Base-by-base conservation (phyloP, 2,797 vertebrate genomes). In the Thamnophis elegans region DNA sequence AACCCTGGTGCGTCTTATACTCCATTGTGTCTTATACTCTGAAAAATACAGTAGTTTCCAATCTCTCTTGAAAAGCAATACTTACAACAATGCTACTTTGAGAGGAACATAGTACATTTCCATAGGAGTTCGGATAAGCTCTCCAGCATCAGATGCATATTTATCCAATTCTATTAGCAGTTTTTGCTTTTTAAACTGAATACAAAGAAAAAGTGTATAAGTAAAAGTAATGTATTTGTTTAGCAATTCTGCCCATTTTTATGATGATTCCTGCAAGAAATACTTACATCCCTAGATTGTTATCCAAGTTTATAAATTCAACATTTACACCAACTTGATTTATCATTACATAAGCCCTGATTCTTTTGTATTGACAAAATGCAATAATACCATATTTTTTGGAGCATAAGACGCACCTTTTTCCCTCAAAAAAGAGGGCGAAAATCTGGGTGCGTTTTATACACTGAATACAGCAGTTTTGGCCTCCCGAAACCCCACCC, bases 111-210 rank as follows among this genome's bases (percentile, higher is more conserved):
- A 99, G 94, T 98, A 97, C 99, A 99, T 99, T 92, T 99, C 98
- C 96, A 97, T 98, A n/a, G 99, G 99, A 1, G 98, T 99, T 85
- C 98, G 98, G 96, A 99, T 98, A 94, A 99, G 98, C 94, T 99
- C 99, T 51, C 98, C 97, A 94, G 98, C 98, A 96, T 99, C 99
- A 25, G 97, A 95, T 6, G 99, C 98, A 94, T 99, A 99, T 5
- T 98, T 98, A 86, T 99, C 98, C 8, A 98, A 97, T 93, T 99
- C 99, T 97, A 99, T 94, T 2, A 98, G 98, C 53, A 97, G 98
- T 94, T 99, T 99, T 97, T 99, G 99, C 95, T 99, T 99, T 95
- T 99, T 99, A 97, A 99, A 99, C 99, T 99, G 97, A 92, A 95
- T 26, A 92, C 93, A 60, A 82, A 73, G 94, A 90, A 95, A 95